Conservation (phyloP, 2,888 invertebrate species). For the Saturnia japonica region DNA sequence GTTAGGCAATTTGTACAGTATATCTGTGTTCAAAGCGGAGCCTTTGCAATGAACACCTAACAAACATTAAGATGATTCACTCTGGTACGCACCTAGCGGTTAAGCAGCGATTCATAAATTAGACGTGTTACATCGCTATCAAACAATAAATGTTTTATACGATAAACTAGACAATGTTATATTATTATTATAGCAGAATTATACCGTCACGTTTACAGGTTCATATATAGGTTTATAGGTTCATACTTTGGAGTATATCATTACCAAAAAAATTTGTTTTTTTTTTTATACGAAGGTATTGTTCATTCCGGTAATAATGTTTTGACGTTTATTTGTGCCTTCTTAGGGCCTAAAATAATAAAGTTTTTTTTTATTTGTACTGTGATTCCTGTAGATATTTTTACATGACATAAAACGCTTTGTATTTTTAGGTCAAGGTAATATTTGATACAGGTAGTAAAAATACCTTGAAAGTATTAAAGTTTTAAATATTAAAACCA, state of each 20-base stretch:
- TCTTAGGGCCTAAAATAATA: too few species aligned
- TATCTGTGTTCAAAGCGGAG: slow-evolving; percentile 27
- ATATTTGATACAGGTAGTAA: too few species aligned
- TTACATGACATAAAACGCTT: too few species aligned
- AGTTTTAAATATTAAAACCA: neutral
- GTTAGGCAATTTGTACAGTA: slow-evolving; percentile 3
- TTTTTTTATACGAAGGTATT: neutral
- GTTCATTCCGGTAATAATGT: too few species aligned
- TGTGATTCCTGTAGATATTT: neutral
- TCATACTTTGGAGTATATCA: too few species aligned
- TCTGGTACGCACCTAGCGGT: neutral
- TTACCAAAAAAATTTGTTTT: too few species aligned
- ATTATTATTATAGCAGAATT: neutral
- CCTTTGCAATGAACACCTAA: slow-evolving; percentile 29
- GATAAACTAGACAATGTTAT: neutral
- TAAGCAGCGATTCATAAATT: neutral
- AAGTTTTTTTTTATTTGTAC: too few species aligned
- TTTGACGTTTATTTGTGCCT: too few species aligned
- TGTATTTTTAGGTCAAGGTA: too few species aligned
- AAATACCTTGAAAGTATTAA: neutral
- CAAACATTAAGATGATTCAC: neutral
- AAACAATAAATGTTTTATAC: neutral
- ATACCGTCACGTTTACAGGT: neutral
- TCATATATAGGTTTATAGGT: too few species aligned
- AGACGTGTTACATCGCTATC: neutral